Evolutionary conservation across 2,113 vertebrate species (phyloP).

Genomic region (Onychostruthus taczanowskii): DNA sequence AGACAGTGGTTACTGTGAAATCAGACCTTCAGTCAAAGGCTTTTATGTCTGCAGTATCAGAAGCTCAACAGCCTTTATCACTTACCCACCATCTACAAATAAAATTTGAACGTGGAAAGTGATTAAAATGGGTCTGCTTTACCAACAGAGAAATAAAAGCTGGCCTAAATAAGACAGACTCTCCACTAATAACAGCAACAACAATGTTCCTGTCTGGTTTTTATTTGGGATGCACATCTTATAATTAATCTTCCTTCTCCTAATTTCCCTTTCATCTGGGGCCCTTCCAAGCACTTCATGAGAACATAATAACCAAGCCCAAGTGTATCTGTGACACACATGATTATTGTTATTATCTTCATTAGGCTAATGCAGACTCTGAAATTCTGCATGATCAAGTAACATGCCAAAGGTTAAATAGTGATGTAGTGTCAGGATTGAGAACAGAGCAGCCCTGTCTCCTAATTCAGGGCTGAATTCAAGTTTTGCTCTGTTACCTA

Average conservation of each 20-base stretch:
- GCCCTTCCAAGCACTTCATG: constrained; percentile 16
- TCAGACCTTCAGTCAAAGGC: constrained; percentile 15
- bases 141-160: constrained; percentile 3
- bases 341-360: constrained; percentile 64
- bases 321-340: constrained; percentile 35
- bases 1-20: background rate
- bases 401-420: background rate
- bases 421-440: background rate
- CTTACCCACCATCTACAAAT: background rate
- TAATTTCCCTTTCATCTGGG: constrained; percentile 55
- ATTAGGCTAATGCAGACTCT: constrained; percentile 43
- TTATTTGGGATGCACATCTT: constrained; percentile 42
- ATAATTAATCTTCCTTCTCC: constrained; percentile 47
- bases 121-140: constrained; percentile 10
- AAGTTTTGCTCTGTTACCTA: background rate
- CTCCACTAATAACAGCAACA: constrained; percentile 26
- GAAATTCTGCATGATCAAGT: constrained; percentile 4
- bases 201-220: background rate
- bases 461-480: background rate
- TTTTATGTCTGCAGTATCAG: background rate
- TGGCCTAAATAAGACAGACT: constrained; percentile 8
- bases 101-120: background rate
- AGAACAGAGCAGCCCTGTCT: background rate
- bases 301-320: constrained; percentile 37
- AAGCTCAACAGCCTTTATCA: constrained; percentile 13